Evolutionary conservation across 2,888 invertebrate genomes (phyloP), one percentile per base, ranked within the genome.

Genomic region (Holacanthella duospinosa): DNA sequence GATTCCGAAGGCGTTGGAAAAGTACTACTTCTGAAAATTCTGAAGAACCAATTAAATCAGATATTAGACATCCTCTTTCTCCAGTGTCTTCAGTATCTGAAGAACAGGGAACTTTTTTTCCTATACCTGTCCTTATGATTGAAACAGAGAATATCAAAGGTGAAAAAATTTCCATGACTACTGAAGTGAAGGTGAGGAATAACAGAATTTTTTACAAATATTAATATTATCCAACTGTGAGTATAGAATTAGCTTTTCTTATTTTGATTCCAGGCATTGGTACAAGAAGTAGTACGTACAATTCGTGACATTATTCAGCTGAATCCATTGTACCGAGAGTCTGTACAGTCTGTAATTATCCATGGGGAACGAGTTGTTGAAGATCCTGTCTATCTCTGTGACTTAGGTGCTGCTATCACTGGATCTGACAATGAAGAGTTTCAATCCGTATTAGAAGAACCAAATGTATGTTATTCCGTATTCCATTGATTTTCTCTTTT

Each of bases 311-410:
- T 99, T 64, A 95, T 99, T 67, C 90, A 92, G 70, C 83, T 97
- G 81, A 99, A 97, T 83, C 94, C 96, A 0, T 79, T 99, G 64
- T 97, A 97, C 76, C 87, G 95, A 70, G 97, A 99, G 77, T 93
- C 94, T 59, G 83, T 99, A n/a, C 93, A 94, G 75, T 94, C 96
- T 79, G 93, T 99, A 87, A 81, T 99, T 74, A 93, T 95, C 73
- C 93, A 94, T 75, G 95, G 95, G 1, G 94, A 95, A 78, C 83
- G 94, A 63, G 93, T 97, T 28, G 91, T 96, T 16, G 99, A 99
- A 78, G 97, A 99, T 82, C 99, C 99, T 0, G 90, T 96, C 21
- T 97, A 97, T 78, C 81, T 99, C 58, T 92, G 94, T 74, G 97
- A 99, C 79, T 81, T 99, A 61, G 97, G 95, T 55, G 96, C 95